These are phyloP conservation scores for Drosophila anceps DNA, from an alignment of 2,888 invertebrate species.

Conservation along the genomic window DNA sequence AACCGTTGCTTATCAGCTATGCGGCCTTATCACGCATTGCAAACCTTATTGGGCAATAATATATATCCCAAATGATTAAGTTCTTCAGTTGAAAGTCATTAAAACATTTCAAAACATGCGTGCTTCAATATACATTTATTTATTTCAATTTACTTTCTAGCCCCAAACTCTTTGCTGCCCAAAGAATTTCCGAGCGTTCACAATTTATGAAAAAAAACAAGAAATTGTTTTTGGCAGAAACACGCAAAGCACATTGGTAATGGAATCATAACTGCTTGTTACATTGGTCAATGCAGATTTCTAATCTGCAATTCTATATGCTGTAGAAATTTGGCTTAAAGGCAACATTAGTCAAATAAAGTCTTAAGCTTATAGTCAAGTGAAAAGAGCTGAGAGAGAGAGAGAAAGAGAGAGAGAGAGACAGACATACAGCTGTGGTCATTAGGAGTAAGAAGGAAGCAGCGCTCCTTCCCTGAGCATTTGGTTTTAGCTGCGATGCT, in stretches of 20 bases:
- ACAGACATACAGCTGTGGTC: not conserved
- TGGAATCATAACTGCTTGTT: not conserved
- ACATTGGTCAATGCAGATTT: not conserved
- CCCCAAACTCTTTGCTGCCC: not conserved
- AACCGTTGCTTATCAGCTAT: not conserved
- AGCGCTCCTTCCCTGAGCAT: not conserved
- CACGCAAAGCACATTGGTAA: not conserved
- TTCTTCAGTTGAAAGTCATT: not conserved
- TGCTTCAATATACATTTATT: not conserved
- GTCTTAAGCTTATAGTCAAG: no score
- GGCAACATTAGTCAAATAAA: not conserved
- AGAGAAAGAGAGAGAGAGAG: not conserved
- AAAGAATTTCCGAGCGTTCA: not conserved
- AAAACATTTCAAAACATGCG: not conserved
- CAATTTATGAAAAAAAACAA: no score
- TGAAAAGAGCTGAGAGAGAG: not conserved
- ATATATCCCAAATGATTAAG: not conserved
- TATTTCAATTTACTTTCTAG: not conserved
- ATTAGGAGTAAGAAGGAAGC: no score
- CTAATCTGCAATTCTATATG: not conserved
- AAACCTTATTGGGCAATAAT: slow-evolving; percentile 2
- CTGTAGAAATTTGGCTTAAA: not conserved
- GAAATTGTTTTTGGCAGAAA: no score
- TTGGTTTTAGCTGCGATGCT: slow-evolving; percentile 51
- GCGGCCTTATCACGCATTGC: not conserved